These are phyloP conservation scores for Artibeus jamaicensis DNA, from an alignment of 2,797 vertebrate species.

Conservation along the genomic window DNA sequence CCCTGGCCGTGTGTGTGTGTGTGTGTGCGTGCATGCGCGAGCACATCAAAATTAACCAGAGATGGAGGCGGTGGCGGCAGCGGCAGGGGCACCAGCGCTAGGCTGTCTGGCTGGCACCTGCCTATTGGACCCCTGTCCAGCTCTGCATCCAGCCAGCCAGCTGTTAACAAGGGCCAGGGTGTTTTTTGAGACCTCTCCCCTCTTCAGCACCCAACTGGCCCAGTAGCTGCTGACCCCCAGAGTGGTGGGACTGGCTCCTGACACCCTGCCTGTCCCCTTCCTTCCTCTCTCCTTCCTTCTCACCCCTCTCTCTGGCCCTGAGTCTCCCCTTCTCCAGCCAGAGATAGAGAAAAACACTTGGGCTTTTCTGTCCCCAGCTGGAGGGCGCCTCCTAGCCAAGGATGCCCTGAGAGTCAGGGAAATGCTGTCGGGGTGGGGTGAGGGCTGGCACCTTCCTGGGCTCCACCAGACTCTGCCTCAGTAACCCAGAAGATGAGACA, in stretches of 20 bases:
- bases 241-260: not conserved
- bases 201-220: not conserved
- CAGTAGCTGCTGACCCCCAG: not conserved
- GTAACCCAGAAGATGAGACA: conserved; percentile 50
- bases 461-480: conserved; percentile 46
- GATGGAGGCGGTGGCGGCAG: not conserved
- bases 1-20: not conserved
- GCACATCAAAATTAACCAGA: not conserved
- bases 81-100: not conserved
- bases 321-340: not conserved
- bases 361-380: not conserved
- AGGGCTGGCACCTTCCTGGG: conserved; percentile 32
- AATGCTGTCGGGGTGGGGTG: conserved; percentile 25
- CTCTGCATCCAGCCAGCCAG: not conserved
- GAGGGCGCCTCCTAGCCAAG: not conserved
- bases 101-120: not conserved
- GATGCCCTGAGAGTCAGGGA: conserved; percentile 15
- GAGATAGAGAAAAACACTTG: not conserved
- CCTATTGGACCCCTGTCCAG: not conserved
- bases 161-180: not conserved
- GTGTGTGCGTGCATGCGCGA: conserved; percentile 22
- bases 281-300: not conserved
- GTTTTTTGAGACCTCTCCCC: not conserved
- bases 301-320: not conserved
- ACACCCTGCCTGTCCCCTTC: not conserved